Conservation (phyloP, 2,113 vertebrate genomes). For the Carlito syrichta region DNA sequence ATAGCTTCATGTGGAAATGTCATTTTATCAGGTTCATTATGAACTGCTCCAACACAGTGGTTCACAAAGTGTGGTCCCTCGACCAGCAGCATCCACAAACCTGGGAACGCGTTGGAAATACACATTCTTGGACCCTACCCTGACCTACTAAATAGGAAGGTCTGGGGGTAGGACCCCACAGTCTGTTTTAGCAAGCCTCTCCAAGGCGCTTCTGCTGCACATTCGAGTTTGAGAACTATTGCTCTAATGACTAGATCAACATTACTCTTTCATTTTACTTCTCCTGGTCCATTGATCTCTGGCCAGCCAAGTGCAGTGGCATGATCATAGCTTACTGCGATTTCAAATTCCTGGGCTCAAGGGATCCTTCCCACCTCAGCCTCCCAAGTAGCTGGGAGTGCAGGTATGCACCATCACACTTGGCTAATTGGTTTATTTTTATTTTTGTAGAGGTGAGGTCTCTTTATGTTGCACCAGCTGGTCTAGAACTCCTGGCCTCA, state of each 20-base stretch:
- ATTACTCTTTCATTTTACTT: not conserved
- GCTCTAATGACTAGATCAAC: not conserved
- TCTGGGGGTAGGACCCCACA: not conserved
- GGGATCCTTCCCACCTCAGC: too few relatives aligned
- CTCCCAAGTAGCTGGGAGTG: too few relatives aligned
- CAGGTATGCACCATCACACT: too few relatives aligned
- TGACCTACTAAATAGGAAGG: not conserved
- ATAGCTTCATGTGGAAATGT: not conserved
- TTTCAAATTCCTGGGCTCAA: too few relatives aligned
- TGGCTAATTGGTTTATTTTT: too few relatives aligned
- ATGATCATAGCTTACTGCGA: too few relatives aligned
- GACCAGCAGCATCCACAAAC: not conserved
- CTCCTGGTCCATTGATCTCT: not conserved
- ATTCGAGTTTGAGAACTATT: not conserved
- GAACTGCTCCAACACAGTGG: not conserved
- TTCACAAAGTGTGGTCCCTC: not conserved
- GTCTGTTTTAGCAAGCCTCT: not conserved
- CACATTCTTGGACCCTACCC: not conserved
- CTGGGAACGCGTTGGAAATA: not conserved
- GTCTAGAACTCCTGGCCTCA: too few relatives aligned
- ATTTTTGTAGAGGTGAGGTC: too few relatives aligned
- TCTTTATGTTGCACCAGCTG: too few relatives aligned
- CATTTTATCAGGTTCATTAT: not conserved
- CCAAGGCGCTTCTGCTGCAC: not conserved
- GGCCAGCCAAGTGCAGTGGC: not conserved